Conservation (phyloP, 2,113 vertebrate genomes). For the Etia nguti region DNA sequence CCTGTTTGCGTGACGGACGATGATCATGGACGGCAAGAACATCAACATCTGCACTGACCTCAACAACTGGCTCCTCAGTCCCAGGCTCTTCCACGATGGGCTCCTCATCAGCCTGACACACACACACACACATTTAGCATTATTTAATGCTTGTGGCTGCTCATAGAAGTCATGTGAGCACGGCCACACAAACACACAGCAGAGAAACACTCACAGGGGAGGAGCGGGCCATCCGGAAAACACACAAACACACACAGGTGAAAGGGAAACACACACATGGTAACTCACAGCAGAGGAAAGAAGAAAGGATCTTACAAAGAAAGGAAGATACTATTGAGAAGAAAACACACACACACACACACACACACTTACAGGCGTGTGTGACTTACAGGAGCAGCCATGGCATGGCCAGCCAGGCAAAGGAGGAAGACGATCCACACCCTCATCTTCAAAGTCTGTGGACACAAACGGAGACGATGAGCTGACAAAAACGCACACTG, state of each 20-base stretch:
- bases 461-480: constrained; percentile 27
- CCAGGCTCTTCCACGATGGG: constrained; percentile 32
- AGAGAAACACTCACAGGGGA: background rate
- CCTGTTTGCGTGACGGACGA: background rate
- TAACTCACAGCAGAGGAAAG: background rate
- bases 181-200: background rate
- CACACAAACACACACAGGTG: background rate
- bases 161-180: background rate
- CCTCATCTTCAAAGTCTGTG: constrained; percentile 84
- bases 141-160: background rate
- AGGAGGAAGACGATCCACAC: constrained; percentile 91
- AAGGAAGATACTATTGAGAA: background rate
- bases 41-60: constrained; percentile 53
- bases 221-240: background rate
- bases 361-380: background rate
- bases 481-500: background rate
- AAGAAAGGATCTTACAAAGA: background rate
- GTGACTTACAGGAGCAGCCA: constrained; percentile 87
- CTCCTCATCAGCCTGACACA: constrained; percentile 64
- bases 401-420: constrained; percentile 88
- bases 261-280: background rate
- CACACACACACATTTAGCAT: background rate
- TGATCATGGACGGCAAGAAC: background rate
- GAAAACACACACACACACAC: background rate
- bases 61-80: constrained; percentile 53